Evolutionary conservation across 2,888 invertebrate species (phyloP), one percentile per base, ranked within the genome.

Genomic region (Ectobius pallidus): DNA sequence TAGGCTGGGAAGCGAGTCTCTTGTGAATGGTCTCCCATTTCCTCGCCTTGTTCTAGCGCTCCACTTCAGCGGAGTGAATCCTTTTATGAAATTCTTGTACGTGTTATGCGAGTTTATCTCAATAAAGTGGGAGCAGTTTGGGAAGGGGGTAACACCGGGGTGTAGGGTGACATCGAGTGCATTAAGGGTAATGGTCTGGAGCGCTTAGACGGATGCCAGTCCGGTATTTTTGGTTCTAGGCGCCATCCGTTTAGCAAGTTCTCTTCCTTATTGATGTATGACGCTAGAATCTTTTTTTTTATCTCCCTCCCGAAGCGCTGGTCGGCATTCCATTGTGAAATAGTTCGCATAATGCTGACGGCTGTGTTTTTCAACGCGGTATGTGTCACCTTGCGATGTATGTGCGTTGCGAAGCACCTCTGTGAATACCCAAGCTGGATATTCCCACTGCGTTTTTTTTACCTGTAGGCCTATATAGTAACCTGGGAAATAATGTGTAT

Each of bases 161-260:
- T 34, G 71, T 70, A 46, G 73, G 70, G 39, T 61, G 63, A 63
- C 61, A 67, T 52, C 75, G 76, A 78, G 77, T 77, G 77, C 76
- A 78, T 75, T 70, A 70, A 34, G 46, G 55, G 46, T 68, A 72
- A 72, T 72, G 72, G 72, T 30, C 32, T 58, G 72, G 72, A 72
- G 68, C 55, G 49, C 49, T 52, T 70, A 55, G 55, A 55, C 25
- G 55, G 27, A 25, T 11, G 20, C 30, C 25, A 52, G 1, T 14
- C 25, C 16, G 27, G 58, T 30, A 58, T 58, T 30, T 58, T 58
- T 1, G 58, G 30, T 55, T 27, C 55, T 16, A 55, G 55, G 27
- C 55, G 55, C 4, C 22, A 14, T 18, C 49, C 49, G 22, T 52
- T 52, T 25, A 52, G 52, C 52, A 52, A 39, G 39, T 39, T 14